Percentiles rank a stretch among this genome's conserved stretches.
Conservation (phyloP, 2,888 invertebrate genomes). For the Trisateles emortualis region DNA sequence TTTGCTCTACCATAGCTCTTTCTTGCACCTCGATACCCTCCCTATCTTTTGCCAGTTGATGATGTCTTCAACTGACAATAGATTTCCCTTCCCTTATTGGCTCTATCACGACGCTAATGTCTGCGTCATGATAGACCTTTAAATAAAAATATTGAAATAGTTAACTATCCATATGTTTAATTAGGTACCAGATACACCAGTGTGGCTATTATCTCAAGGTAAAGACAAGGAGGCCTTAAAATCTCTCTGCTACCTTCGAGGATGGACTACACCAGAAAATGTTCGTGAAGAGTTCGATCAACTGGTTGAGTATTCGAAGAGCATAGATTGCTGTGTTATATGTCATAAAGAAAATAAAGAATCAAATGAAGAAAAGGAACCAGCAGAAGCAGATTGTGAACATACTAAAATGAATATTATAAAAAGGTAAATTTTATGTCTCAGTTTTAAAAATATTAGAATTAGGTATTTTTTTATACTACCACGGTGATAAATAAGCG, state of each 20-base stretch:
- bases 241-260: conserved; percentile 84
- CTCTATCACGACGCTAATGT: too few species aligned
- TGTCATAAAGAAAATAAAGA: conserved; percentile 61
- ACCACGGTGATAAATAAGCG: too few species aligned
- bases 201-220: conserved; percentile 84
- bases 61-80: too few species aligned
- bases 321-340: conserved; percentile 68
- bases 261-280: conserved; percentile 80
- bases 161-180: conserved; percentile 1
- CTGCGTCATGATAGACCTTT: too few species aligned
- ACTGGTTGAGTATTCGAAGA: conserved; percentile 72
- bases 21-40: too few species aligned
- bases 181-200: conserved; percentile 86
- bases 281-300: conserved; percentile 80
- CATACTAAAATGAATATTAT: conserved; percentile 69
- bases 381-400: conserved; percentile 58
- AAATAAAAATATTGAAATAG: too few species aligned
- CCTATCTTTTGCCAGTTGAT: too few species aligned
- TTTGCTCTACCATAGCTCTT: too few species aligned
- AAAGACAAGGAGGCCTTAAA: conserved; percentile 81
- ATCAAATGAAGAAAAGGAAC: conserved; percentile 18
- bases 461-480: too few species aligned
- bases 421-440: conserved; percentile 56
- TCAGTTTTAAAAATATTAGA: not conserved
- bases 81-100: too few species aligned